phyloP scores from a whole-genome alignment of 2,888 invertebrate genomes.

The Girardia tigrina region DNA sequence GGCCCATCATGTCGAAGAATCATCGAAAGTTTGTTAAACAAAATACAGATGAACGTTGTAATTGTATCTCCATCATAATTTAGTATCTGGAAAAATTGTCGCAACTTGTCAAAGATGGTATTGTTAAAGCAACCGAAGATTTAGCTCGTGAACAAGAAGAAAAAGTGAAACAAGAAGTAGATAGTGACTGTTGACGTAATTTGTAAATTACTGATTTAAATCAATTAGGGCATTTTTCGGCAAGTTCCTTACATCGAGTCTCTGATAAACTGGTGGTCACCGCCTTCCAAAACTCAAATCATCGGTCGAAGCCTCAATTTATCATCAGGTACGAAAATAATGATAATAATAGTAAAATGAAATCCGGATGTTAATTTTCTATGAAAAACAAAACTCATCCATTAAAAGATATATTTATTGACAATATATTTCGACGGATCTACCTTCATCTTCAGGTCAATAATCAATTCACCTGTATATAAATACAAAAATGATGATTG shows the following conservation, averaged over 20 bases:
- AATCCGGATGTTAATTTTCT: too few relatives aligned
- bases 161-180: conserved; percentile 71
- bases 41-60: not conserved
- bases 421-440: too few relatives aligned
- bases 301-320: conserved; percentile 68
- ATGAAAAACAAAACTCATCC: too few relatives aligned
- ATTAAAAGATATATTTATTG: too few relatives aligned
- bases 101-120: conserved; percentile 75
- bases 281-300: conserved; percentile 62
- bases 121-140: conserved; percentile 79
- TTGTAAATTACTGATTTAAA: not conserved
- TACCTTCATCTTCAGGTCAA: too few relatives aligned
- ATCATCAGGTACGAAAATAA: conserved; percentile 48
- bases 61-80: conserved; percentile 32
- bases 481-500: too few relatives aligned
- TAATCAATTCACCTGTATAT: too few relatives aligned
- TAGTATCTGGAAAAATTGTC: conserved; percentile 82
- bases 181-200: not conserved
- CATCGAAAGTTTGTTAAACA: conserved; percentile 55
- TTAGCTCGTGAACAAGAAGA: conserved; percentile 75
- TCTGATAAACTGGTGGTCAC: conserved; percentile 90
- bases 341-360: not conserved
- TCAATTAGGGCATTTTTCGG: conserved; percentile 62
- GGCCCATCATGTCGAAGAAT: conserved; percentile 82
- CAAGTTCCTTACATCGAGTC: conserved; percentile 85